Evolutionary conservation across 2,888 invertebrate genomes (phyloP), one percentile per base, ranked within the genome.

Genomic region (Zootermopsis nevadensis): DNA sequence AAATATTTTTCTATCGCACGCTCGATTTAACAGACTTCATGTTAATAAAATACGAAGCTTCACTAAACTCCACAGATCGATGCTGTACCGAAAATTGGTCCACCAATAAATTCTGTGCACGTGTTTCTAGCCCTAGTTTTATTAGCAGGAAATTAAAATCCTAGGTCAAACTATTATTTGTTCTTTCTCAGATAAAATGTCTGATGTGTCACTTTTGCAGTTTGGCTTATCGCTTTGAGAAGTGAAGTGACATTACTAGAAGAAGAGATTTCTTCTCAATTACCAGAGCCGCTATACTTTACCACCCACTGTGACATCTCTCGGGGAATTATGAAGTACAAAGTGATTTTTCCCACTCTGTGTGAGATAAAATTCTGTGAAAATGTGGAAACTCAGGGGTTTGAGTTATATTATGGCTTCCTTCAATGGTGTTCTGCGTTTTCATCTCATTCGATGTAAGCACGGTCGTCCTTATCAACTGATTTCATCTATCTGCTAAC

Each of bases 271-370:
- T 76, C 10, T 42, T 76, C 76, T 42, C 76, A 76, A 76, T 76
- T 76, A 48, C 27, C 76, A 48, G n/a, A 27, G 2, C 30, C 48
- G n/a, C 48, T 38, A 48, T 42, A 76, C 76, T 76, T 35, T 42
- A 76, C 76, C 76, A 76, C 76, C 76, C 30, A 48, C 48, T n/a
- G 76, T 30, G 76, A 42, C 42, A 24, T 76, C 42, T 76, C 76
- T 38, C 42, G 38, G 38, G 27, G 30, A 48, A 42, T 48, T 42
- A 76, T 22, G 76, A 76, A 76, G 42, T 48, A 27, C 30, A 76
- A 76, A 76, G 76, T n/a, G 76, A 76, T 76, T 76, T 76, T 19
- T 35, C 38, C 35, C 48, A 19, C 19, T 19, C 19, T n/a, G 12
- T 8, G n/a, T n/a, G n/a, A 27, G 27, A 6, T 27, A 27, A 27